These are phyloP conservation scores for Pristis pectinata DNA, from an alignment of 2,797 vertebrate species.

Conservation along the genomic window DNA sequence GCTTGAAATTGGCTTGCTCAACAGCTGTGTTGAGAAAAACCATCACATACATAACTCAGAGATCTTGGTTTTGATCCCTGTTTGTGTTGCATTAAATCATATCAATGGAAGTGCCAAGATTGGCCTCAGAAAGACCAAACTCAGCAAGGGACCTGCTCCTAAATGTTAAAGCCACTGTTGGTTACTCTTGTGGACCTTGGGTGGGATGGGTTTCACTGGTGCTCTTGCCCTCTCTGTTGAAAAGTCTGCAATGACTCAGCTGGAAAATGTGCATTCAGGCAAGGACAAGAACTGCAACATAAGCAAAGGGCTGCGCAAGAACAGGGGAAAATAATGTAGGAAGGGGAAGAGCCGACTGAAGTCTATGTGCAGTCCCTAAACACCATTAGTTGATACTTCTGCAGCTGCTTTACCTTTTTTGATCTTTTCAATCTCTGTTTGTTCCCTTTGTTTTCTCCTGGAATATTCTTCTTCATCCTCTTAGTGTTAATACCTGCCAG, in stretches of 20 bases:
- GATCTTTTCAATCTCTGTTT: background rate
- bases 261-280: background rate
- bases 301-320: background rate
- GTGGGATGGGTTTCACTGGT: background rate
- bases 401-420: background rate
- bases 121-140: background rate
- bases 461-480: background rate
- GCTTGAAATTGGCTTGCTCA: background rate
- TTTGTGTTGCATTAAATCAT: background rate
- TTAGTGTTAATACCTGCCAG: background rate
- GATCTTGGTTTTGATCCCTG: background rate
- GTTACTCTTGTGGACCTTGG: too few species aligned
- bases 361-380: background rate
- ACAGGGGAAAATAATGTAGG: background rate
- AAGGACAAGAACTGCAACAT: too few species aligned
- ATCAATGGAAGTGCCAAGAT: background rate
- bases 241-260: background rate
- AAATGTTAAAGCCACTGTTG: background rate
- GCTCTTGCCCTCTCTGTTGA: background rate
- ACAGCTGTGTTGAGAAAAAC: background rate
- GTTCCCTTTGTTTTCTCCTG: background rate
- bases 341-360: background rate
- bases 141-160: background rate
- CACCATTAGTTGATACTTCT: background rate
- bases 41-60: background rate